Evolutionary conservation across 1,140 invertebrate species (phyloP).

Genomic region (Sesamia nonagrioides): DNA sequence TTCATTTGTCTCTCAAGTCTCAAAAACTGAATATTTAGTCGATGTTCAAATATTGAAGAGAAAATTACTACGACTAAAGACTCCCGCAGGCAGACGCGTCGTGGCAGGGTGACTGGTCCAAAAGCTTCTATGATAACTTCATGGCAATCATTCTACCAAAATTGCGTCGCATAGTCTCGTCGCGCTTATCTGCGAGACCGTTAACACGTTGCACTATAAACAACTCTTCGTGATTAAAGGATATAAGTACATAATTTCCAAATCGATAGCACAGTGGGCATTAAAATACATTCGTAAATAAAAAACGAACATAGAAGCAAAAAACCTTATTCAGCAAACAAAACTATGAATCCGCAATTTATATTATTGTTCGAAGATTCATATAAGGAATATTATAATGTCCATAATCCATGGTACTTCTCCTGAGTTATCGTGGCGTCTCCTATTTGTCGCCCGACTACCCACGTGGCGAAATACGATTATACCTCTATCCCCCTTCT

Average conservation of each 20-base stretch:
- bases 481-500: not conserved
- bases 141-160: too few relatives aligned
- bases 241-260: not conserved
- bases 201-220: too few relatives aligned
- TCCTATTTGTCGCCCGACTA: conserved; percentile 8
- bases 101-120: too few relatives aligned
- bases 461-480: conserved; percentile 24
- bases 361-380: conserved; percentile 28
- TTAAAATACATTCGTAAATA: not conserved
- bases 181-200: too few relatives aligned
- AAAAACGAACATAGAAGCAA: conserved; percentile 2
- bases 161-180: too few relatives aligned
- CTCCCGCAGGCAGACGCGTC: too few relatives aligned
- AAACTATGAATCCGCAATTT: conserved; percentile 30
- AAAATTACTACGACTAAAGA: not conserved
- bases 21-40: not conserved
- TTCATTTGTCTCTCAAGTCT: not conserved
- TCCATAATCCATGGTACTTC: conserved; percentile 2
- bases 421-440: conserved; percentile 14
- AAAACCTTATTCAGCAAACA: not conserved
- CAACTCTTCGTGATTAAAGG: not conserved
- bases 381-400: conserved; percentile 13
- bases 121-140: too few relatives aligned
- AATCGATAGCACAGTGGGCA: not conserved
- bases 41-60: not conserved